phyloP scores from a whole-genome alignment of 2,888 invertebrate species.

The Drosophila merina region DNA sequence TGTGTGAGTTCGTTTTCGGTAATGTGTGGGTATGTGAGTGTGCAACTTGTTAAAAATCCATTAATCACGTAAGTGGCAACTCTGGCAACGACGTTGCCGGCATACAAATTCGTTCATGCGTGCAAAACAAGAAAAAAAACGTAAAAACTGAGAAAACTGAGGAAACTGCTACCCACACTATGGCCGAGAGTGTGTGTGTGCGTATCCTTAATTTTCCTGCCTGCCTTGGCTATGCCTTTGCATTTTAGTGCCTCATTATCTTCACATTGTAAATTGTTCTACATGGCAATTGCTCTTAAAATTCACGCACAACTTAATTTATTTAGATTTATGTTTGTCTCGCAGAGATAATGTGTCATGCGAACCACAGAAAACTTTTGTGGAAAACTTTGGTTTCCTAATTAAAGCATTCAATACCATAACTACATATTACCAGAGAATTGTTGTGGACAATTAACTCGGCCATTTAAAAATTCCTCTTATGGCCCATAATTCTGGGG shows the following conservation, averaged over 20 bases:
- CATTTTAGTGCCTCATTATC: constrained; percentile 76
- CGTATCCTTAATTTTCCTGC: constrained; percentile 64
- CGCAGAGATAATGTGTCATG: background rate
- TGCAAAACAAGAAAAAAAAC: constrained; percentile 37
- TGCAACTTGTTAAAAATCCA: constrained; percentile 81
- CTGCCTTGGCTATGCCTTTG: constrained; percentile 63
- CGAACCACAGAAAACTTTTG: background rate
- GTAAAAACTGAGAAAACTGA: constrained; percentile 65
- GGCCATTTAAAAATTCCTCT: background rate
- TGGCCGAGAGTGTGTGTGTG: constrained; percentile 28
- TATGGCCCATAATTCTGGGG: background rate
- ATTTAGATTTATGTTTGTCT: constrained; percentile 1
- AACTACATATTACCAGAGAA: background rate
- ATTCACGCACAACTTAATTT: constrained; percentile 8
- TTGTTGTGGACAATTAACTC: background rate
- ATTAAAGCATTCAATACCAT: background rate
- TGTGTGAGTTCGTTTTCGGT: constrained; percentile 24
- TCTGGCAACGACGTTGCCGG: constrained; percentile 76
- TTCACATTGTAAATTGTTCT: constrained; percentile 22
- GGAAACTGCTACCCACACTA: constrained; percentile 43
- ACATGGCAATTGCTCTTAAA: constrained; percentile 3
- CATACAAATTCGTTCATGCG: constrained; percentile 80
- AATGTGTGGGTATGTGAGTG: constrained; percentile 37
- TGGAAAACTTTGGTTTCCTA: background rate
- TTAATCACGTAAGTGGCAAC: constrained; percentile 81